Base-by-base conservation (phyloP, 2,113 vertebrate genomes). In the Clarias gariepinus region DNA sequence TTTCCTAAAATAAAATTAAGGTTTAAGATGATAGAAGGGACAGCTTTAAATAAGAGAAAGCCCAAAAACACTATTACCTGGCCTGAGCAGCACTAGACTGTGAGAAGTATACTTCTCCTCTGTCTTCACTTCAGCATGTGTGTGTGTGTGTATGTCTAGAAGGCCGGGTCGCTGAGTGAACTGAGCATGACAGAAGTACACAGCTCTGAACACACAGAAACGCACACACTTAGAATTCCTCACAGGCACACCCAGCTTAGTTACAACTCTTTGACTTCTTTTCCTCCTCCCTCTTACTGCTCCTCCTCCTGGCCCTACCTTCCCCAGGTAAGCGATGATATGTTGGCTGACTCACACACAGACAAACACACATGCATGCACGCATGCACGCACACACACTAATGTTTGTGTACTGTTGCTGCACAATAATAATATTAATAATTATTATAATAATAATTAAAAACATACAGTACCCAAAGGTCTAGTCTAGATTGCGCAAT, bases 241-340 rank as follows among this genome's bases (percentile, higher is more conserved):
- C 89, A 41, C 79, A 86, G 94, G 95, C 94, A 95, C 96, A 94
- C 97, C 97, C 97, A 94, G 79, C 78, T 90, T 95, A 94, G 95
- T 94, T 94, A 95, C 92, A 89, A 91, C 21, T 66, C 78, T 41
- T 93, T 94, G 94, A 91, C 91, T 94, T 16, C 7, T 41, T 87
- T 21, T 82, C 85, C 83, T 74, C 64, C 85, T 74, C 79, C 30
- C 57, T 63, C 79, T 86, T 33, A 33, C 81, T 81, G 86, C 87
- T 82, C 76, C 52, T 90, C 89, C 87, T 91, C 80, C 87, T 23
- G 18, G 64, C n/a, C 25, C 73, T 36, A 87, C 85, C 85, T 85
- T 77, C 21, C 41, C 1, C n/a, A 89, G 88, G 81, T 89, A 41
- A 80, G 66, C 47, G 18, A 36, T 58, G 63, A 86, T 57, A 36